phyloP scores from a whole-genome alignment of 1,140 invertebrate species.

The Penaeus chinensis region DNA sequence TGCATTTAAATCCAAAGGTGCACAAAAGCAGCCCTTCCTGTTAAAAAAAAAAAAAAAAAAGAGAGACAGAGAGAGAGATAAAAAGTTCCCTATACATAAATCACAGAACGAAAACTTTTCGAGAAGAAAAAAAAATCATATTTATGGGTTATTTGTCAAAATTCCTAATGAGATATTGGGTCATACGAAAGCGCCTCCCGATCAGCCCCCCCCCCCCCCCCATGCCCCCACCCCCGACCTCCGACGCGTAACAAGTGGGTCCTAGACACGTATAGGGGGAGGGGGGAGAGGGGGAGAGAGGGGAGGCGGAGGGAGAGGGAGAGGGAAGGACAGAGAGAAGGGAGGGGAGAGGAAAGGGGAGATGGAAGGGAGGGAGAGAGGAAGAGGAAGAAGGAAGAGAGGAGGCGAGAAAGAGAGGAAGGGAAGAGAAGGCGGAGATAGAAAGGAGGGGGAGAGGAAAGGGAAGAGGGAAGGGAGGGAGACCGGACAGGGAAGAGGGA shows the following conservation, averaged over 20 bases:
- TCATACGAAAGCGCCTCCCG: slow-evolving; percentile 31
- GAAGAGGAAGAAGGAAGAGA: too few species aligned
- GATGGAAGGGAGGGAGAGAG: not conserved
- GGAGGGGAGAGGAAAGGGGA: not conserved
- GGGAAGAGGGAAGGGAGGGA: not conserved
- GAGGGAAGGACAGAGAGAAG: not conserved
- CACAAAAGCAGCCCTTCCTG: too few species aligned
- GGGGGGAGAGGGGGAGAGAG: not conserved
- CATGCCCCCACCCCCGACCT: slow-evolving; percentile 11
- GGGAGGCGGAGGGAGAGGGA: not conserved
- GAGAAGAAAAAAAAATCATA: not conserved
- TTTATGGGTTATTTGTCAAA: slow-evolving; percentile 43
- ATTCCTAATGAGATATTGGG: slow-evolving; percentile 53
- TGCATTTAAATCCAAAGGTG: too few species aligned
- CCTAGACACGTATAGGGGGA: slow-evolving; percentile 28
- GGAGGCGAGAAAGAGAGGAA: not conserved
- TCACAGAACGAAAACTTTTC: not conserved
- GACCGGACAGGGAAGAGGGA: not conserved
- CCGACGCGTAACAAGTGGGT: slow-evolving; percentile 38
- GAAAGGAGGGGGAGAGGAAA: not conserved
- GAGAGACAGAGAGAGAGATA: not conserved
- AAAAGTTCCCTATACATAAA: too few species aligned
- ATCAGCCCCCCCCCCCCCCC: slow-evolving; percentile 2
- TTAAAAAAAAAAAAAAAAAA: too few species aligned
- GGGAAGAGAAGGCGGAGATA: not conserved